Percentiles rank a stretch among this genome's conserved stretches.
Conservation (phyloP, 2,113 vertebrate genomes). For the Tylochromis polylepis region DNA sequence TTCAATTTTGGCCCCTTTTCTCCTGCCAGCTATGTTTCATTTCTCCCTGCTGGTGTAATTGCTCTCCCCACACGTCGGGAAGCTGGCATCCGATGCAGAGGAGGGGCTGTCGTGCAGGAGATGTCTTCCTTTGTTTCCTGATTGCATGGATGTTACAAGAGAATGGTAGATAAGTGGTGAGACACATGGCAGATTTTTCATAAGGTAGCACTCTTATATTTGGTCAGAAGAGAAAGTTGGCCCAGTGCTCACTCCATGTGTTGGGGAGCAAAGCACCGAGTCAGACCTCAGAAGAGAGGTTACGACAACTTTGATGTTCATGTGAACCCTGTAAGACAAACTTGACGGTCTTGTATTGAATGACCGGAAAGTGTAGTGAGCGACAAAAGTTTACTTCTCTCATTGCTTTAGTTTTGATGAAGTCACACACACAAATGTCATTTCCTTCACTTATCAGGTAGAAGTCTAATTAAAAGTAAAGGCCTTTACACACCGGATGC, state of each 20-base stretch:
- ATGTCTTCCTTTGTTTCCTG: conserved; percentile 66
- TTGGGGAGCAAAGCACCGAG: neutral
- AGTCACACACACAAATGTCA: neutral
- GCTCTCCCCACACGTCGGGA: conserved; percentile 63
- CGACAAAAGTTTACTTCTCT: neutral
- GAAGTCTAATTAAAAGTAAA: neutral
- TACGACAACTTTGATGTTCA: neutral
- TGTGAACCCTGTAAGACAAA: neutral
- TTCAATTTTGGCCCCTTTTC: conserved; percentile 69
- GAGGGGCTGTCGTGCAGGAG: conserved; percentile 41
- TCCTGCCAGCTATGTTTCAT: conserved; percentile 59
- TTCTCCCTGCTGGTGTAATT: conserved; percentile 70
- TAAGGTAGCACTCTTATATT: conserved; percentile 30
- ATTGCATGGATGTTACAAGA: conserved; percentile 71
- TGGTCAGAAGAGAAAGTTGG: neutral
- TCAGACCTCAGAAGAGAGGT: neutral
- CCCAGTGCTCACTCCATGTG: neutral
- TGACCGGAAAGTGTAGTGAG: neutral
- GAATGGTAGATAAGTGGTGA: conserved; percentile 57
- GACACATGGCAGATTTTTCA: conserved; percentile 43
- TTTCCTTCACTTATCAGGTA: neutral
- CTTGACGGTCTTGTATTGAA: neutral
- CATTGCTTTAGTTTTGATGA: neutral
- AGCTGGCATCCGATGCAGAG: conserved; percentile 57
- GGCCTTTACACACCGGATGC: neutral